phyloP scores from a whole-genome alignment of 2,888 invertebrate genomes.

The Lasioglossum vierecki region DNA sequence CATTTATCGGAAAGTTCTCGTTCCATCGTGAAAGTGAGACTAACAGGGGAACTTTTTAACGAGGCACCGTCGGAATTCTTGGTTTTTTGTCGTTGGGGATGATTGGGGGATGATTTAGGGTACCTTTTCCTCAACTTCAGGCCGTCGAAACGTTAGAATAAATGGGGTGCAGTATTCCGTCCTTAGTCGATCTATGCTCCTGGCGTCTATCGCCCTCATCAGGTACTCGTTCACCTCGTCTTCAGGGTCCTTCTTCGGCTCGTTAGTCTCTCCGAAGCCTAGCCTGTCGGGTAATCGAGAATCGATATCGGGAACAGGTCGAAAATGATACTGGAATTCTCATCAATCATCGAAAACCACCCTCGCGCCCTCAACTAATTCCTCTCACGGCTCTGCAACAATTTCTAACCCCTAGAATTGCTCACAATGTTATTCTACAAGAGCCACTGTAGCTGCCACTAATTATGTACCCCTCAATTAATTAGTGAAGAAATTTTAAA shows the following conservation, averaged over 20 bases:
- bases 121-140: slow-evolving; percentile 92
- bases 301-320: slow-evolving; percentile 7
- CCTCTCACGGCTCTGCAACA: not conserved
- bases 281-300: slow-evolving; percentile 85
- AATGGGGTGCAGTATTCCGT: slow-evolving; percentile 95
- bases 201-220: slow-evolving; percentile 97
- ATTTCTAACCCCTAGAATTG: not conserved
- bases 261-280: slow-evolving; percentile 89
- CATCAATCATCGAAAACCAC: not conserved
- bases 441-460: not conserved
- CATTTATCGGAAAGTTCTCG: not conserved
- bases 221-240: slow-evolving; percentile 98
- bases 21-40: not conserved
- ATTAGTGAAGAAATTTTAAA: not conserved
- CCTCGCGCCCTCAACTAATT: not conserved
- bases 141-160: slow-evolving; percentile 93
- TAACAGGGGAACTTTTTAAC: not conserved
- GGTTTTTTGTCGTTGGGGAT: not conserved
- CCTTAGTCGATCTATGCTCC: slow-evolving; percentile 95
- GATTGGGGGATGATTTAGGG: not conserved
- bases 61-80: not conserved
- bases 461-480: not conserved
- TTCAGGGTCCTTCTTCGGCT: slow-evolving; percentile 91
- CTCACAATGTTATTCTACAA: not conserved
- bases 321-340: not conserved